Base-by-base conservation (phyloP, 2,113 vertebrate genomes). In the Shinisaurus crocodilurus region DNA sequence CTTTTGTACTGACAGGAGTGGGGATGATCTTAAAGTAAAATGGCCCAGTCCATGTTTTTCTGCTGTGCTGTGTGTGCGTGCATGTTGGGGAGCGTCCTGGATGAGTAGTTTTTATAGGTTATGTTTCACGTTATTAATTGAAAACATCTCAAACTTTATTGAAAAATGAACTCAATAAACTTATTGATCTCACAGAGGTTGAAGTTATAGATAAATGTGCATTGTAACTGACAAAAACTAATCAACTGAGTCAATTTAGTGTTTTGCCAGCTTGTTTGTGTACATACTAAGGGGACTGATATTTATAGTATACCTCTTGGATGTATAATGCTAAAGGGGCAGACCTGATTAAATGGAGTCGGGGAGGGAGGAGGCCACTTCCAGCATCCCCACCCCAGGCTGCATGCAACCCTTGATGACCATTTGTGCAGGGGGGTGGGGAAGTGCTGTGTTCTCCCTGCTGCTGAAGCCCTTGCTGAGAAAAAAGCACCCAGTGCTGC, bases 161-260 rank as follows among this genome's bases (percentile, higher is more conserved):
- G 88, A 74, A 89, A 74, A 89, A 89, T 89, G 50, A 65, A 63
- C 25, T 60, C 67, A 72, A 74, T 89, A 89, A 89, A 82, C 50
- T 82, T 70, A 89, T 74, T 25, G 88, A 82, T 89, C 79, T 74
- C 60, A 13, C 80, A 54, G 45, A 60, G 10, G 65, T 74, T 89
- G 80, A 37, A 43, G 82, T 82, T 82, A 82, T 82, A 72, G 79
- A 82, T 79, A 89, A 82, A 82, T 82, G 79, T 60, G 79, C 48
- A 82, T 74, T 60, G 83, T 90, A 90, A 85, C 45, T 86, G 75
- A 86, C 83, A 89, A 89, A 89, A 89, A 80, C 60, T 45, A 86
- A 57, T 70, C 76, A 86, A 81, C 37, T 57, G 76, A 23, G 70
- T 72, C 84, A 80, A 60, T 90, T 81, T 90, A 86, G n/a, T 20